Percentiles rank a stretch among this genome's conserved stretches.
Evolutionary conservation across 2,888 invertebrate species (phyloP).

Genomic region (Tenthredo notha): DNA sequence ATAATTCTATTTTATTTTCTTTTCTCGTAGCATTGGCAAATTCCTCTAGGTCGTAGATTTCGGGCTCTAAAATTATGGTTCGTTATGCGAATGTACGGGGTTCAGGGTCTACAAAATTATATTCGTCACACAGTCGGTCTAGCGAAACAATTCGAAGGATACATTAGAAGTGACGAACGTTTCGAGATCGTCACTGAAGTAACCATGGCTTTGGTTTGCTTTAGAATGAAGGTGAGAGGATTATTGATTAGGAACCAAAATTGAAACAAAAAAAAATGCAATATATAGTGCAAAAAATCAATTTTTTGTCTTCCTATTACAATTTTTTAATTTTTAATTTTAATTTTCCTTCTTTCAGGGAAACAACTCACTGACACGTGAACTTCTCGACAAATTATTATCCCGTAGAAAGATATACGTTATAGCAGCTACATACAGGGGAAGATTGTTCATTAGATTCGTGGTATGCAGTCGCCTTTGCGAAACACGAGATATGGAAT

Average conservation of each 20-base stretch:
- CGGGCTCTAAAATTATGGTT: slow-evolving; percentile 96
- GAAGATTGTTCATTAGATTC: slow-evolving; percentile 88
- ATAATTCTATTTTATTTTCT: neutral
- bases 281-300: neutral
- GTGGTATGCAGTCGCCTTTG: slow-evolving; percentile 90
- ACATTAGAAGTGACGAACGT: slow-evolving; percentile 85
- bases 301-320: neutral
- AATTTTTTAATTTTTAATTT: neutral
- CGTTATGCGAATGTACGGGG: slow-evolving; percentile 90
- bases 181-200: slow-evolving; percentile 90
- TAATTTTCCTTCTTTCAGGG: slow-evolving; percentile 77
- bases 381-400: slow-evolving; percentile 86
- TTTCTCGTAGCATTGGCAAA: slow-evolving; percentile 91
- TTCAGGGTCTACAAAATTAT: slow-evolving; percentile 88
- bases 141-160: slow-evolving; percentile 88
- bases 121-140: slow-evolving; percentile 88
- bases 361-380: slow-evolving; percentile 85
- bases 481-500: slow-evolving; percentile 86
- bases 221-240: slow-evolving; percentile 85
- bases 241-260: neutral
- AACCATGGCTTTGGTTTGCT: slow-evolving; percentile 92
- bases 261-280: slow-evolving; percentile 42
- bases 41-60: slow-evolving; percentile 92
- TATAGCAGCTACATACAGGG: slow-evolving; percentile 87
- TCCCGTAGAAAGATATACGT: slow-evolving; percentile 90